A percentile compares a stretch with the other conserved stretches of the same genome.
Evolutionary conservation across 1,140 invertebrate species (phyloP).

Genomic region (Steinernema feltiae): DNA sequence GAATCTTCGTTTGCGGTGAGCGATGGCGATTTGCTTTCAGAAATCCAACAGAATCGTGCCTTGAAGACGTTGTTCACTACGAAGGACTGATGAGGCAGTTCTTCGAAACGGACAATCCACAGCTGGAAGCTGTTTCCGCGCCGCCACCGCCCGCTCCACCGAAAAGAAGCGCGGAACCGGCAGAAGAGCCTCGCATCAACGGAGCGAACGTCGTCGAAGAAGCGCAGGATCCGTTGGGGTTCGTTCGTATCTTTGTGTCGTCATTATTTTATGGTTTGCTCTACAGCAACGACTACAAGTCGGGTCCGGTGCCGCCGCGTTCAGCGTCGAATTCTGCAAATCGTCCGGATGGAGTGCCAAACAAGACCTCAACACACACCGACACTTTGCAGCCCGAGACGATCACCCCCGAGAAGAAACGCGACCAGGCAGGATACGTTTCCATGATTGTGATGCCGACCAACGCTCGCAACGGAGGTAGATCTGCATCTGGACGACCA

Average conservation of each 20-base stretch:
- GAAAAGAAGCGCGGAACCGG: neutral
- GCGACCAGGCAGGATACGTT: neutral
- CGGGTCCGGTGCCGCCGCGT: neutral
- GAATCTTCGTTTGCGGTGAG: too few relatives aligned
- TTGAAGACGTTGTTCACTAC: neutral
- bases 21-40: too few relatives aligned
- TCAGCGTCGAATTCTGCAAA: neutral
- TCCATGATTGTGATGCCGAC: neutral
- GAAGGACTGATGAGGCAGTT: neutral
- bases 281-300: constrained; percentile 8
- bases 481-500: neutral
- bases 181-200: neutral
- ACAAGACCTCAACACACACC: too few relatives aligned
- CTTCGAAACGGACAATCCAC: neutral
- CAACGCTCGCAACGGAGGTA: neutral
- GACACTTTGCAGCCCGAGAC: too few relatives aligned
- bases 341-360: neutral
- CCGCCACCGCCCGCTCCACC: neutral
- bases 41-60: neutral
- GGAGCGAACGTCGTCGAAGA: neutral
- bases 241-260: neutral
- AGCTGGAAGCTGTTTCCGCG: neutral
- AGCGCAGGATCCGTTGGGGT: neutral
- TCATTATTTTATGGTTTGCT: neutral
- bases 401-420: too few relatives aligned